Evolutionary conservation across 2,888 invertebrate species (phyloP).

Genomic region (Camponotus fellah): DNA sequence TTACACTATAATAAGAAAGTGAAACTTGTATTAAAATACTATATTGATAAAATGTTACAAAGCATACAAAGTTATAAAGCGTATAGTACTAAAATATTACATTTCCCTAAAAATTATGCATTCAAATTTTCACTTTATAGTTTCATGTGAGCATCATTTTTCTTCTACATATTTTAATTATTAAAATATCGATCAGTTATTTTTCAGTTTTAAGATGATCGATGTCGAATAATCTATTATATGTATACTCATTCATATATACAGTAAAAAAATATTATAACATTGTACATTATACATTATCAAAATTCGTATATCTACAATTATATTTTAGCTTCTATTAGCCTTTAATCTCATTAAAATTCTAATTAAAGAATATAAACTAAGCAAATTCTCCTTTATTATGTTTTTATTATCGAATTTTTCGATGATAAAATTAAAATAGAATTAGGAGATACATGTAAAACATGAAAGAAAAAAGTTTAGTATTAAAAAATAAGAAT

Average conservation of each 20-base stretch:
- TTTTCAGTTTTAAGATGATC: neutral
- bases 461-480: neutral
- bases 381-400: neutral
- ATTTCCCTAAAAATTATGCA: neutral
- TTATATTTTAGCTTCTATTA: neutral
- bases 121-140: neutral
- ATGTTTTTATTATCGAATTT: too few species aligned
- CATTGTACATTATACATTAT: too few species aligned
- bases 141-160: neutral
- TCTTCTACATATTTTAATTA: neutral
- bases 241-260: neutral
- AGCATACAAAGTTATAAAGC: neutral
- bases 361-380: neutral
- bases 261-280: neutral
- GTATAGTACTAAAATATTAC: neutral
- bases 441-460: neutral
- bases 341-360: neutral
- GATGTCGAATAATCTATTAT: neutral
- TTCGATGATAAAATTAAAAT: too few species aligned
- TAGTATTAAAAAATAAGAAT: neutral
- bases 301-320: neutral
- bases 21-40: neutral
- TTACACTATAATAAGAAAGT: neutral
- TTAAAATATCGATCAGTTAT: neutral
- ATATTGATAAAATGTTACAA: constrained; percentile 2